Conservation (phyloP, 2,113 vertebrate species). For the Crotalus viridis region DNA sequence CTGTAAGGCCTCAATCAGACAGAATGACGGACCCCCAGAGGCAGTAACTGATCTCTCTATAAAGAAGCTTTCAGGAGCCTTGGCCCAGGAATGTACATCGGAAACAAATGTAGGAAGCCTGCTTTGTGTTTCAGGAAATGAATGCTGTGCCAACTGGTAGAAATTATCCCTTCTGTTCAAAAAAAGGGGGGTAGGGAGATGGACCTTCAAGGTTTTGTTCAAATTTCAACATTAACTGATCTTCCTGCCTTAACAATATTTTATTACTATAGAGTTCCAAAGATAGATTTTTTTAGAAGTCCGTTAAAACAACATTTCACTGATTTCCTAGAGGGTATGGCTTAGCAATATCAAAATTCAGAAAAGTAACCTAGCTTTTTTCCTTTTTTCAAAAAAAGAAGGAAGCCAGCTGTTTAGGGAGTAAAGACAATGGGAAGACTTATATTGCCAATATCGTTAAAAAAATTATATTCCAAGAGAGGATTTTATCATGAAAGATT, state of each 20-base stretch:
- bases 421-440: not conserved
- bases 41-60: constrained; percentile 69
- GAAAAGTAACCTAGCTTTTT: constrained; percentile 18
- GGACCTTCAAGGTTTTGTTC: constrained; percentile 52
- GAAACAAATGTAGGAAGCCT: constrained; percentile 85
- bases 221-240: constrained; percentile 57
- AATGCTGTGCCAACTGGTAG: constrained; percentile 69
- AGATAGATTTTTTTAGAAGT: constrained; percentile 52
- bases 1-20: constrained; percentile 58
- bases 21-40: constrained; percentile 49
- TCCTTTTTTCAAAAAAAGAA: not conserved
- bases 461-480: not conserved
- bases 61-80: constrained; percentile 60
- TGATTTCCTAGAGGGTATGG: constrained; percentile 42
- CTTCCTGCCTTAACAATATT: constrained; percentile 57
- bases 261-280: constrained; percentile 69
- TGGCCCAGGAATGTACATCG: constrained; percentile 62
- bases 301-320: constrained; percentile 37
- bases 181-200: not conserved
- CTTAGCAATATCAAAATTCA: constrained; percentile 36
- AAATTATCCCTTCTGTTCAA: constrained; percentile 60
- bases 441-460: not conserved
- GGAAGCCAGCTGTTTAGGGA: constrained; percentile 41
- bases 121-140: constrained; percentile 82
- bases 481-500: not conserved